These are phyloP conservation scores for Clusia tigrina DNA, from an alignment of 2,888 invertebrate genomes.

Conservation along the genomic window DNA sequence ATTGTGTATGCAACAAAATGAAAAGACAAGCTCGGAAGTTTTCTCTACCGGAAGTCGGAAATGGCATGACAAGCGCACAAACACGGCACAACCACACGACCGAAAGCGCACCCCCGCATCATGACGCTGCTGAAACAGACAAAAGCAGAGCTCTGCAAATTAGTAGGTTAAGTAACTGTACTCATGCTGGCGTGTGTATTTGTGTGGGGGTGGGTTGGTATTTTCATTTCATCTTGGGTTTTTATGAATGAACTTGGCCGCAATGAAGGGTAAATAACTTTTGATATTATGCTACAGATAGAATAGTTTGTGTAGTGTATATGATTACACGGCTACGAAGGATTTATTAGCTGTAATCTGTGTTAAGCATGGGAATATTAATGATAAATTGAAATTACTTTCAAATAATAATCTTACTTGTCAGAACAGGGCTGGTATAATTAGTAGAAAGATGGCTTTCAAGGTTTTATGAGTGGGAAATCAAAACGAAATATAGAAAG, in stretches of 20 bases:
- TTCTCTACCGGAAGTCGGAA: conserved; percentile 8
- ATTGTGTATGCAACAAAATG: no score
- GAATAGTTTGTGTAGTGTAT: not conserved
- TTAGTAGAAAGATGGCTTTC: no score
- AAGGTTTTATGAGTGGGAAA: no score
- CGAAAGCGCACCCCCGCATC: no score
- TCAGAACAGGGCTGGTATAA: no score
- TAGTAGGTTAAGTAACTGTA: conserved; percentile 1
- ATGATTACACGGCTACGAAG: not conserved
- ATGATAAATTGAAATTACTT: no score
- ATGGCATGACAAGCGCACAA: conserved; percentile 3
- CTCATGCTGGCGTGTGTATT: no score
- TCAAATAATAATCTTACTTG: no score
- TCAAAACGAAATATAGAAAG: no score
- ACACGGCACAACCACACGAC: not conserved
- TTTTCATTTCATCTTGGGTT: not conserved
- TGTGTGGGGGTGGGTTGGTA: not conserved
- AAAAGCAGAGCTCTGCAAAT: not conserved
- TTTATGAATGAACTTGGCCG: not conserved
- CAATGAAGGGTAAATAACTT: not conserved
- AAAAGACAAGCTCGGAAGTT: no score
- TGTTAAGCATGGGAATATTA: no score
- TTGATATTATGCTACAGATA: not conserved
- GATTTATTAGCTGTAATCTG: no score
- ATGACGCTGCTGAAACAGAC: not conserved